These are phyloP conservation scores for Palythoa caribaeorum DNA, from an alignment of 92 coral and sea anemone species.

Conservation along the genomic window DNA sequence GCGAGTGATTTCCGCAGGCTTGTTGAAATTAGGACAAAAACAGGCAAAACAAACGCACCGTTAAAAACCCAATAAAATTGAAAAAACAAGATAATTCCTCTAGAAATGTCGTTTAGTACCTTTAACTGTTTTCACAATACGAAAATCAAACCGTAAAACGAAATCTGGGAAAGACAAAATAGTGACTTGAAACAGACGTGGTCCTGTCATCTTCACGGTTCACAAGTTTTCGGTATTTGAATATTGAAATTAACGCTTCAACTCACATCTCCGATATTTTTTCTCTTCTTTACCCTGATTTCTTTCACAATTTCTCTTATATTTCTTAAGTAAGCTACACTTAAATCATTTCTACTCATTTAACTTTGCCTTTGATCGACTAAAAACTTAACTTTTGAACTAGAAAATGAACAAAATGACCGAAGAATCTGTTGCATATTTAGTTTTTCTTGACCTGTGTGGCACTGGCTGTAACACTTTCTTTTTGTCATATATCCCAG, in stretches of 20 bases:
- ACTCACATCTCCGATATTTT: conserved; percentile 21
- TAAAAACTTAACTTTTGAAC: not conserved
- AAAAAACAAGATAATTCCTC: conserved; percentile 11
- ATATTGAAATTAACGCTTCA: conserved; percentile 64
- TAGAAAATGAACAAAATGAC: conserved; percentile 16
- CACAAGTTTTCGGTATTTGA: conserved; percentile 79
- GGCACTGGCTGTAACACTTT: conserved; percentile 1
- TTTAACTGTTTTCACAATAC: not conserved
- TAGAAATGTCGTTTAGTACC: not conserved
- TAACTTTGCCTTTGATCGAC: not conserved
- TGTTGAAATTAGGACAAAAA: conserved; percentile 7
- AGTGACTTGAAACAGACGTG: conserved; percentile 7
- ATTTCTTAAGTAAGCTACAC: not conserved
- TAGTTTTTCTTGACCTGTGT: conserved; percentile 46
- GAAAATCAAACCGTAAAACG: conserved; percentile 5
- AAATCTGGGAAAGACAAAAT: not conserved
- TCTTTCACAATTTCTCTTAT: conserved; percentile 3
- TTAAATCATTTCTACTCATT: not conserved
- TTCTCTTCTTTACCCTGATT: conserved; percentile 12
- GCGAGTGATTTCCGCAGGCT: conserved; percentile 47
- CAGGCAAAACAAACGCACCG: conserved; percentile 6
- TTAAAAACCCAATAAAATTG: not conserved
- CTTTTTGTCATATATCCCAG: conserved; percentile 37
- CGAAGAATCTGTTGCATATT: conserved; percentile 49
- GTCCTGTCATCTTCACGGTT: conserved; percentile 77